These are phyloP conservation scores for Nemotelus nigrinus DNA, from an alignment of 2,888 invertebrate species.

Conservation along the genomic window DNA sequence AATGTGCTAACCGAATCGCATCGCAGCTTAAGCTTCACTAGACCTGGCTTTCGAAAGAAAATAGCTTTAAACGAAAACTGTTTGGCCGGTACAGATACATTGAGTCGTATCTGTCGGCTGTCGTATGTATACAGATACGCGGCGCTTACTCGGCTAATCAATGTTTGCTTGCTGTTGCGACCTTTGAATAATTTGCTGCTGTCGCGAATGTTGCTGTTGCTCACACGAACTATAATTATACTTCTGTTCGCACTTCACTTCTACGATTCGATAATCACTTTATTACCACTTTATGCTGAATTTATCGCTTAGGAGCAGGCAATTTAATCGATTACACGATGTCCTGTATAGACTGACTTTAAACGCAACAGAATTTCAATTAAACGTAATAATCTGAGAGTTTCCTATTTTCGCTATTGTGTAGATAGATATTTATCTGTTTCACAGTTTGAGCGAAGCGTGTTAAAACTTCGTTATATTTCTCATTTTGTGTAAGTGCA, in stretches of 20 bases:
- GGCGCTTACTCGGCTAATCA: constrained; percentile 13
- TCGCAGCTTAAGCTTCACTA: constrained; percentile 25
- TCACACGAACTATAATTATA: not conserved
- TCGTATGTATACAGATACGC: not conserved
- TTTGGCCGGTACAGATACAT: not conserved
- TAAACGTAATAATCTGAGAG: no score
- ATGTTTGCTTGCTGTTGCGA: not conserved
- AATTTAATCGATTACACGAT: no score
- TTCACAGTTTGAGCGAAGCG: no score
- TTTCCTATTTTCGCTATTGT: no score
- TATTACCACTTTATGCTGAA: constrained; percentile 11
- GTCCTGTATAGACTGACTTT: no score
- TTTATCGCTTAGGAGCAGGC: not conserved
- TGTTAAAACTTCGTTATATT: no score
- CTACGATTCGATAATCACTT: not conserved
- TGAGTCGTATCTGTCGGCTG: not conserved
- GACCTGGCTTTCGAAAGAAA: not conserved
- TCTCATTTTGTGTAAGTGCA: no score
- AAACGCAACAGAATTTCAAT: no score
- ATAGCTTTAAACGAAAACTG: constrained; percentile 12
- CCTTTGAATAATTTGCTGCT: not conserved
- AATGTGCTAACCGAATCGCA: constrained; percentile 22
- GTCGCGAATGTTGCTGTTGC: not conserved
- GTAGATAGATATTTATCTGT: no score
- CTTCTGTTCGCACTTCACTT: not conserved